phyloP scores from a whole-genome alignment of 2,888 invertebrate species.

The Nymphalis polychloros region DNA sequence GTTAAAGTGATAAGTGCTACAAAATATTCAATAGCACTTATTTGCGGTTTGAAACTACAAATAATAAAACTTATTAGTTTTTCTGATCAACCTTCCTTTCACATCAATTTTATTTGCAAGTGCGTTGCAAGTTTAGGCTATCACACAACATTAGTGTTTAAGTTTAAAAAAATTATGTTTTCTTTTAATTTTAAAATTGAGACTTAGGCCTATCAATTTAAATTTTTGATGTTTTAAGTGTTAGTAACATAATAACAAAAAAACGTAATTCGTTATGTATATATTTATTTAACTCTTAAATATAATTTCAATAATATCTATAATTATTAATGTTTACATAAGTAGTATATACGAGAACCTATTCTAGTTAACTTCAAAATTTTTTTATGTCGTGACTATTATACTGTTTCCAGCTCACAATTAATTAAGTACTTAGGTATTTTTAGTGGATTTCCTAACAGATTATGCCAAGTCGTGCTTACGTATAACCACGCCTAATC shows the following conservation, averaged over 20 bases:
- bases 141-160: too few relatives aligned
- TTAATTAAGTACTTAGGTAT: slow-evolving; percentile 2
- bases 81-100: slow-evolving; percentile 49
- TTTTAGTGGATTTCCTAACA: slow-evolving; percentile 5
- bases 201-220: too few relatives aligned
- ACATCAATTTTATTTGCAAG: slow-evolving; percentile 46
- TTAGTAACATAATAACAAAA: too few relatives aligned
- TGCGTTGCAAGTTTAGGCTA: neutral
- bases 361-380: neutral
- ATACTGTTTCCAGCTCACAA: neutral
- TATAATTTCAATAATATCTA: too few relatives aligned
- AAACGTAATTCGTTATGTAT: too few relatives aligned
- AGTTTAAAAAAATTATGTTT: too few relatives aligned
- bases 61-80: slow-evolving; percentile 36
- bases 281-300: too few relatives aligned
- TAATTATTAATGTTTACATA: too few relatives aligned
- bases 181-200: neutral
- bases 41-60: slow-evolving; percentile 27
- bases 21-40: slow-evolving; percentile 15
- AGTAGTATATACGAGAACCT: too few relatives aligned
- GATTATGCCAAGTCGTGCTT: slow-evolving; percentile 19
- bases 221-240: too few relatives aligned
- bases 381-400: slow-evolving; percentile 1
- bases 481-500: slow-evolving; percentile 19
- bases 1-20: slow-evolving; percentile 12